phyloP scores from a whole-genome alignment of 2,797 vertebrate genomes.

The Lophius americanus region DNA sequence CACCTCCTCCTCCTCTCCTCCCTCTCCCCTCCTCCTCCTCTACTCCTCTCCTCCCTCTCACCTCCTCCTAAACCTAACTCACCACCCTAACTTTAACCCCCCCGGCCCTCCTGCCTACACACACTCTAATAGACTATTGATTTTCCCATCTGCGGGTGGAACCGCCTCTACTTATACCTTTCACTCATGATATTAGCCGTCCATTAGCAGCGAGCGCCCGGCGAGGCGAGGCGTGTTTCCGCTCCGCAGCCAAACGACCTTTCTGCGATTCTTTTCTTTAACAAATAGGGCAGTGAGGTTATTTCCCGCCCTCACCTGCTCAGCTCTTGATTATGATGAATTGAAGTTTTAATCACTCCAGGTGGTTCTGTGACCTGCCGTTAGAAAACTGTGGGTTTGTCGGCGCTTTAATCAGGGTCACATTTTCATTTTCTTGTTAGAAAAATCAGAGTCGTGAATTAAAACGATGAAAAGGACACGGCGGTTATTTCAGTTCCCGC shows the following conservation, averaged over 20 bases:
- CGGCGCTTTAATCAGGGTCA: background rate
- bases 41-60: background rate
- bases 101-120: constrained; percentile 76
- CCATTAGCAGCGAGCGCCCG: constrained; percentile 85
- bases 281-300: background rate
- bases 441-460: background rate
- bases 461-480: background rate
- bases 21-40: too few relatives aligned
- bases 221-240: too few relatives aligned
- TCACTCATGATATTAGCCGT: constrained; percentile 94
- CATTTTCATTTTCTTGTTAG: background rate
- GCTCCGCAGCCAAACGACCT: constrained; percentile 3
- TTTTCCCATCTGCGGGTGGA: constrained; percentile 90
- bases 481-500: too few relatives aligned
- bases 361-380: background rate
- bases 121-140: constrained; percentile 95
- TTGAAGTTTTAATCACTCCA: background rate
- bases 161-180: constrained; percentile 87
- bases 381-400: background rate
- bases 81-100: constrained; percentile 63
- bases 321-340: constrained; percentile 10
- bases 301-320: background rate
- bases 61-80: constrained; percentile 24
- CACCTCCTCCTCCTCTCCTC: too few relatives aligned
- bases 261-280: constrained; percentile 4